Evolutionary conservation across 2,113 vertebrate species (phyloP).

Genomic region (Spea multiplicata): DNA sequence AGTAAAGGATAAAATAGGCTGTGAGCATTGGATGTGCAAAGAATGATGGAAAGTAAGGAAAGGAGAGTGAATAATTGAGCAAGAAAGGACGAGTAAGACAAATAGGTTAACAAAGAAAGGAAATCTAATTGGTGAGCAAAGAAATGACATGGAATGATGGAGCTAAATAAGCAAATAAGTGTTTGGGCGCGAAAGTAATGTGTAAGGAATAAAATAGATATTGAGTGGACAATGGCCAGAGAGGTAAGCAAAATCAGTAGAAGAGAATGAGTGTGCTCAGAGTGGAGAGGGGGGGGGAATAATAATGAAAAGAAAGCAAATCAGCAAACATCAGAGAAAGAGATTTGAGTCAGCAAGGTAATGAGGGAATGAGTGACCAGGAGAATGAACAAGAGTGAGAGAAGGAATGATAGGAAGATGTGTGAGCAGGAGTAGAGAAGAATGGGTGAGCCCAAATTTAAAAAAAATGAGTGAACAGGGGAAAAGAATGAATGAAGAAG

Average conservation of each 20-base stretch:
- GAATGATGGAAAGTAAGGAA: not conserved
- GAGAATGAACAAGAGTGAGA: not conserved
- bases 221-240: no score
- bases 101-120: not conserved
- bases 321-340: not conserved
- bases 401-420: not conserved
- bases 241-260: no score
- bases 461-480: not conserved
- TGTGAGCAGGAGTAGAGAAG: not conserved
- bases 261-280: no score
- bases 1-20: not conserved
- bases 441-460: not conserved
- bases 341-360: not conserved
- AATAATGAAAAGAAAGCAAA: no score
- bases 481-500: no score
- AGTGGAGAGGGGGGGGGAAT: not conserved
- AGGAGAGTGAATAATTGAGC: not conserved
- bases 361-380: not conserved
- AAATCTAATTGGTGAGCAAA: not conserved
- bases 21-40: constrained; percentile 5
- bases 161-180: not conserved
- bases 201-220: no score
- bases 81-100: not conserved
- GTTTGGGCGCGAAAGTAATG: no score
- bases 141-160: not conserved